These are phyloP conservation scores for Vanessa cardui DNA, from an alignment of 2,888 invertebrate species.

Conservation along the genomic window DNA sequence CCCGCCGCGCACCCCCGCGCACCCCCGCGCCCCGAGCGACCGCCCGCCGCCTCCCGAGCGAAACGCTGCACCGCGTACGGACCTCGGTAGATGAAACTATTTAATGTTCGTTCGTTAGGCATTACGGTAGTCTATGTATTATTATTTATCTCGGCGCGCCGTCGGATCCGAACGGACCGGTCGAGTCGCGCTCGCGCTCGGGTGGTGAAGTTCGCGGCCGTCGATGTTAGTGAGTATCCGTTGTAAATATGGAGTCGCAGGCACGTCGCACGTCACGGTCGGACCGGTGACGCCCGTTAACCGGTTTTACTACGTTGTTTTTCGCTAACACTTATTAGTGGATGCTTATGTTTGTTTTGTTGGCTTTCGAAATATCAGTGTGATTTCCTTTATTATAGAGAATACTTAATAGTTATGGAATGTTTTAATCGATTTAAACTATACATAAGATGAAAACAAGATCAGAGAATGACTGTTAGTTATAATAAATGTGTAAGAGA, in stretches of 20 bases:
- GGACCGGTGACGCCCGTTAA: slow-evolving; percentile 48
- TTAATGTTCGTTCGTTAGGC: slow-evolving; percentile 62
- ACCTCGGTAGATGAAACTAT: slow-evolving; percentile 54
- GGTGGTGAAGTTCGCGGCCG: slow-evolving; percentile 31
- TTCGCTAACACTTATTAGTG: slow-evolving; percentile 74
- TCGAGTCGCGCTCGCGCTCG: too few relatives aligned
- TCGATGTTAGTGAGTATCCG: slow-evolving; percentile 29
- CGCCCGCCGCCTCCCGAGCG: slow-evolving; percentile 20
- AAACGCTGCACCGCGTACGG: slow-evolving; percentile 28
- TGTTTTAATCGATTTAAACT: slow-evolving; percentile 68
- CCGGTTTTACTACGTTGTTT: slow-evolving; percentile 63
- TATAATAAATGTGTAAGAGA: slow-evolving; percentile 43
- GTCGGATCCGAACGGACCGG: not conserved
- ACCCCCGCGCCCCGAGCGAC: slow-evolving; percentile 17
- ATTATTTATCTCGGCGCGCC: slow-evolving; percentile 35
- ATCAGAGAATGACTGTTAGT: slow-evolving; percentile 44
- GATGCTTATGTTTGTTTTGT: slow-evolving; percentile 78
- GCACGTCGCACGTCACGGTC: slow-evolving; percentile 46
- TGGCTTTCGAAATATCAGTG: slow-evolving; percentile 80
- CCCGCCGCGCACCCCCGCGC: slow-evolving; percentile 7
- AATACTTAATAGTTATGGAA: slow-evolving; percentile 70
- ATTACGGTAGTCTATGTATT: slow-evolving; percentile 48
- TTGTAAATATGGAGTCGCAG: slow-evolving; percentile 56
- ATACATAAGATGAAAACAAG: slow-evolving; percentile 49
- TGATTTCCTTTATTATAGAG: slow-evolving; percentile 74